Conservation (phyloP, 2,888 invertebrate species). For the Hermaeophaga mercurialis region DNA sequence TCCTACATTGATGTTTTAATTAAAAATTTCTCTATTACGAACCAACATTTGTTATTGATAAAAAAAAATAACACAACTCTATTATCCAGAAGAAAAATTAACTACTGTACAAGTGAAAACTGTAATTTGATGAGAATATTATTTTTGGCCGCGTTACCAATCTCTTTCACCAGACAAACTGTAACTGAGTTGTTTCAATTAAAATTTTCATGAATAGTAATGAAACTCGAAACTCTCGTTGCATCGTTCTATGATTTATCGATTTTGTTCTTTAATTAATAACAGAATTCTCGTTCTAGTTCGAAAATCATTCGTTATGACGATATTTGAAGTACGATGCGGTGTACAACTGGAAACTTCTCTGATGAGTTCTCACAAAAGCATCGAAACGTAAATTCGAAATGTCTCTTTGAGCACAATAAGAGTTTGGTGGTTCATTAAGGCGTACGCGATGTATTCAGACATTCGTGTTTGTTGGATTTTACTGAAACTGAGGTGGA, state of each 20-base stretch:
- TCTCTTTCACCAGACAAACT: not conserved
- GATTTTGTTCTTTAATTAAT: constrained; percentile 13
- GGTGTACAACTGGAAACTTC: constrained; percentile 2
- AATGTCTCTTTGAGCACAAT: constrained; percentile 11
- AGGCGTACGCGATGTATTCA: not conserved
- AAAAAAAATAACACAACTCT: too few species aligned
- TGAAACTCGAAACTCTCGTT: not conserved
- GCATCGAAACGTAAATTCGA: constrained; percentile 20
- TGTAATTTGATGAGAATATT: too few species aligned
- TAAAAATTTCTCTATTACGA: too few species aligned
- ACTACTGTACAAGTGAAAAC: too few species aligned
- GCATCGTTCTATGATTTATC: not conserved
- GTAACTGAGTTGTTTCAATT: not conserved
- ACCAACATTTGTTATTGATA: too few species aligned
- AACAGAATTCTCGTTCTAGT: constrained; percentile 2
- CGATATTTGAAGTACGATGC: constrained; percentile 1
- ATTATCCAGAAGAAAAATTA: too few species aligned
- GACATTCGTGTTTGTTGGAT: too few species aligned
- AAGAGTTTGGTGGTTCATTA: constrained; percentile 12
- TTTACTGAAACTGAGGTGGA: too few species aligned
- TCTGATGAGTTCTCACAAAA: constrained; percentile 18
- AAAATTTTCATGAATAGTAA: constrained; percentile 1
- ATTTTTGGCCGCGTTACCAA: too few species aligned
- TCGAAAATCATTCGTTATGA: constrained; percentile 7
- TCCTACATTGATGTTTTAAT: too few species aligned